Evolutionary conservation across 2,113 vertebrate genomes (phyloP).

Genomic region (Sander lucioperca): DNA sequence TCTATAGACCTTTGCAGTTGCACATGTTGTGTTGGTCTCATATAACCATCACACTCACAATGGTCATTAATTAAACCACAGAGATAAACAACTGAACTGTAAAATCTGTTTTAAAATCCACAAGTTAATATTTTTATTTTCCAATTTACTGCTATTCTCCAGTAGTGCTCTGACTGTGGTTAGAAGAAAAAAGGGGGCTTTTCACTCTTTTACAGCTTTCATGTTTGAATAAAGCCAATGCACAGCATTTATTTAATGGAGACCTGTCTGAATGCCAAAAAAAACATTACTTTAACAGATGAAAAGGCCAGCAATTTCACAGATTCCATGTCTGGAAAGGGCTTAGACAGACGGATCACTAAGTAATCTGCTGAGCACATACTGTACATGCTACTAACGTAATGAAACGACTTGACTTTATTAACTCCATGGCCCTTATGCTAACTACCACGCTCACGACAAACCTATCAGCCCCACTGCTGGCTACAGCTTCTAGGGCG

Average conservation of each 20-base stretch:
- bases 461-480: not conserved
- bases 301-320: not conserved
- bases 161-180: too few relatives aligned
- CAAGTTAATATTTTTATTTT: not conserved
- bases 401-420: not conserved
- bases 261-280: not conserved
- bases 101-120: not conserved
- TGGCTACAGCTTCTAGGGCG: not conserved
- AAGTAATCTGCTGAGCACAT: not conserved
- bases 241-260: not conserved
- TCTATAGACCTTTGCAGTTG: not conserved
- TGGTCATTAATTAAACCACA: not conserved
- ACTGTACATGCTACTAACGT: not conserved
- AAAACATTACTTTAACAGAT: too few relatives aligned
- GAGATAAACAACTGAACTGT: not conserved
- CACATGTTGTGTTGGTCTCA: not conserved
- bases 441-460: not conserved
- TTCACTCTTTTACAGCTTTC: not conserved
- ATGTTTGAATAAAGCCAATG: not conserved
- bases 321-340: not conserved
- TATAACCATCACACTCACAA: not conserved
- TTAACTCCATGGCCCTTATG: not conserved
- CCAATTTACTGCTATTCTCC: not conserved
- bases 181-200: not conserved
- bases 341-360: not conserved